These are phyloP conservation scores for Sebastes reedi DNA, from an alignment of 2,797 vertebrate genomes.

Conservation along the genomic window DNA sequence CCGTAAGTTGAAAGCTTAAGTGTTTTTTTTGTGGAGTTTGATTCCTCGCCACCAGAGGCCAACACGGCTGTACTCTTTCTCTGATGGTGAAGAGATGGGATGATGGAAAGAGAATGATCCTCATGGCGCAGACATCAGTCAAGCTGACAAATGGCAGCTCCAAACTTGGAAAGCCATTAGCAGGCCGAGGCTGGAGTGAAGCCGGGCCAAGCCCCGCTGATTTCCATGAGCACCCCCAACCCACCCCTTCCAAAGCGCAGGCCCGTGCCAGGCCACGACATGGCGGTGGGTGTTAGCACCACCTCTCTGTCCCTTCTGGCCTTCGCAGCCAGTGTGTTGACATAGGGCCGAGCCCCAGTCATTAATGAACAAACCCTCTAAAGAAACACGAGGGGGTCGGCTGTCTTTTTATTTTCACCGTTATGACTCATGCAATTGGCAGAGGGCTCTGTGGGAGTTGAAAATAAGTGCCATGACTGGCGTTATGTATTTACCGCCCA, in stretches of 20 bases:
- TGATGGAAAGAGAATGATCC: constrained; percentile 59
- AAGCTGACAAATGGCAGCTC: constrained; percentile 60
- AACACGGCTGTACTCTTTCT: constrained; percentile 46
- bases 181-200: constrained; percentile 41
- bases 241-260: constrained; percentile 36
- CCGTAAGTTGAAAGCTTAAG: constrained; percentile 12
- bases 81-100: constrained; percentile 56
- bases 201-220: constrained; percentile 44
- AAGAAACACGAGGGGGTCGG: constrained; percentile 9
- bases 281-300: constrained; percentile 28
- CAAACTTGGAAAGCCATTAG: constrained; percentile 69
- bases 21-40: constrained; percentile 7
- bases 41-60: constrained; percentile 15
- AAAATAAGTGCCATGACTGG: constrained; percentile 16
- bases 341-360: constrained; percentile 9
- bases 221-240: constrained; percentile 45
- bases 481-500: constrained; percentile 9
- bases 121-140: constrained; percentile 65
- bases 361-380: constrained; percentile 22
- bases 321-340: constrained; percentile 40
- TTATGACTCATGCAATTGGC: constrained; percentile 41
- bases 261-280: constrained; percentile 49
- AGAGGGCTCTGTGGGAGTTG: constrained; percentile 1
- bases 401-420: constrained; percentile 14
- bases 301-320: constrained; percentile 43